Conservation (phyloP, 2,888 invertebrate genomes). For the Parapristionchus giblindavisi region DNA sequence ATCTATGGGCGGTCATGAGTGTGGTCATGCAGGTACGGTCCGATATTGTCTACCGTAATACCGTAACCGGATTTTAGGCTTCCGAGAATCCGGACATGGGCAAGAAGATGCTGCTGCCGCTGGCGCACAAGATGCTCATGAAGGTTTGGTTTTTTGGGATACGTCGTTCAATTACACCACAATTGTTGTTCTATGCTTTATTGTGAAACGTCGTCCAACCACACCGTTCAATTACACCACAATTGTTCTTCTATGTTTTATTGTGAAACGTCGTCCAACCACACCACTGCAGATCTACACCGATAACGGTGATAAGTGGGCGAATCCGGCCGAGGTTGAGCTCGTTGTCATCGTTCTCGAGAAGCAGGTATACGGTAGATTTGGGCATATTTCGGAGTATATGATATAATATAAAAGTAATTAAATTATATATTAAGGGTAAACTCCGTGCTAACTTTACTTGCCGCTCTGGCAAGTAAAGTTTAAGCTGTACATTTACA, state of each 20-base stretch:
- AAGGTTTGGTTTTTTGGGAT: constrained; percentile 14
- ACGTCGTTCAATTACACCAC: too few species aligned
- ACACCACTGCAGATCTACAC: constrained; percentile 9
- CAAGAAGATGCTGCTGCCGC: constrained; percentile 80
- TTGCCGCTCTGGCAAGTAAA: too few species aligned
- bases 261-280: too few species aligned
- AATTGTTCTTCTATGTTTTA: too few species aligned
- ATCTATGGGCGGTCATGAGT: constrained; percentile 98
- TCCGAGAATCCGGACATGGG: constrained; percentile 71
- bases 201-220: too few species aligned
- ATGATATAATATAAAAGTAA: not conserved
- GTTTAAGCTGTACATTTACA: too few species aligned
- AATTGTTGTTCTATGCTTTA: too few species aligned
- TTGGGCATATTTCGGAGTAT: not conserved
- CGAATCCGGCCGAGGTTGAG: constrained; percentile 28
- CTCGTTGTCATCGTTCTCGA: constrained; percentile 26
- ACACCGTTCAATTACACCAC: too few species aligned
- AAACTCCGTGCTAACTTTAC: too few species aligned
- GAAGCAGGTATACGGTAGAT: constrained; percentile 29
- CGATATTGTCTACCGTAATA: not conserved
- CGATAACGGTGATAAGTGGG: constrained; percentile 31
- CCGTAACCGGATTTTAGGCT: constrained; percentile 45
- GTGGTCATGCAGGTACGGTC: constrained; percentile 86
- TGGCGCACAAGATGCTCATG: constrained; percentile 86
- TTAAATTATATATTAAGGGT: not conserved